Conservation (phyloP, 1,140 invertebrate genomes). For the Platyura marginata region DNA sequence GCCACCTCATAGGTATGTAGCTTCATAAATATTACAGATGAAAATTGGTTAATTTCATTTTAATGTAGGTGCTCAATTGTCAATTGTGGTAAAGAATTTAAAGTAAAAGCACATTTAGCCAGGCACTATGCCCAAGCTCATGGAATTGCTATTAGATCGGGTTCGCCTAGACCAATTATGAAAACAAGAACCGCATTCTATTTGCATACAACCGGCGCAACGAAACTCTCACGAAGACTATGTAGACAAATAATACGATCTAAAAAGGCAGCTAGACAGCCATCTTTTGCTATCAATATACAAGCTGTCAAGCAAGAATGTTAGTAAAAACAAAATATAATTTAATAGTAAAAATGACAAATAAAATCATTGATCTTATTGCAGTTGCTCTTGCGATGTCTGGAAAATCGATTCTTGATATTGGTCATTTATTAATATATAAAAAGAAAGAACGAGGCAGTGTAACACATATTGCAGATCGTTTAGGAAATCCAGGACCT, state of each 20-base stretch:
- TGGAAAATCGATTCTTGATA: slow-evolving; percentile 36
- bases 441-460: slow-evolving; percentile 37
- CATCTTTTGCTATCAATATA: slow-evolving; percentile 71
- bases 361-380: slow-evolving; percentile 5
- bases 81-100: slow-evolving; percentile 87
- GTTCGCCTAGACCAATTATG: slow-evolving; percentile 81
- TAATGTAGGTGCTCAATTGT: slow-evolving; percentile 58
- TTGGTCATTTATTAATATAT: slow-evolving; percentile 34
- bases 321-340: slow-evolving; percentile 24
- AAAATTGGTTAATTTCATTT: neutral
- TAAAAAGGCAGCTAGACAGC: slow-evolving; percentile 69
- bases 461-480: slow-evolving; percentile 59
- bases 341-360: neutral
- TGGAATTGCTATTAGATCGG: slow-evolving; percentile 46
- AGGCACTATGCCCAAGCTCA: slow-evolving; percentile 85
- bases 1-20: slow-evolving; percentile 21
- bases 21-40: neutral
- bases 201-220: slow-evolving; percentile 72
- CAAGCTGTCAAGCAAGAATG: slow-evolving; percentile 71
- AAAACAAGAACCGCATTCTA: slow-evolving; percentile 94
- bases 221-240: slow-evolving; percentile 66
- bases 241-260: slow-evolving; percentile 69
- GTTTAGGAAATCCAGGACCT: slow-evolving; percentile 46
- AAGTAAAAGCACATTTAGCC: slow-evolving; percentile 76
- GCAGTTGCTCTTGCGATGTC: slow-evolving; percentile 39